Evolutionary conservation across 2,888 invertebrate genomes (phyloP).

Genomic region (Heteromyza rotundicornis): DNA sequence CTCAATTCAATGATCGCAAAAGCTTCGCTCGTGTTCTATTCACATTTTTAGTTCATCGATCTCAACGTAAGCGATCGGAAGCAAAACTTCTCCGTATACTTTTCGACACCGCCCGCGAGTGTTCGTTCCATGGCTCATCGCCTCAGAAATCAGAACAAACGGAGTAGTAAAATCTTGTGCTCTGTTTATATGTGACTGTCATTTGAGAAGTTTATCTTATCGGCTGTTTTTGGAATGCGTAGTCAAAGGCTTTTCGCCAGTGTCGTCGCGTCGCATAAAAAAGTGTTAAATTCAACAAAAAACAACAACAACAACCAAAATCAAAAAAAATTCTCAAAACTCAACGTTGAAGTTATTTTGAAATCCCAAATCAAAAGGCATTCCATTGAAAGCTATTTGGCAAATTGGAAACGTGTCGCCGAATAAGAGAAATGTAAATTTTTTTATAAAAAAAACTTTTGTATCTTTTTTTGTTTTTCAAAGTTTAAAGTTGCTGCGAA

Average conservation of each 20-base stretch:
- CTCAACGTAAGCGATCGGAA: constrained; percentile 57
- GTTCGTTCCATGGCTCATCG: too few species aligned
- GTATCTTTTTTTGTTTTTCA: too few species aligned
- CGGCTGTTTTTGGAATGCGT: constrained; percentile 31
- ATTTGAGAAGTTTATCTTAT: constrained; percentile 37
- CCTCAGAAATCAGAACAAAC: too few species aligned
- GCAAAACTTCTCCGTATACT: constrained; percentile 22
- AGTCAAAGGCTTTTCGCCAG: background rate
- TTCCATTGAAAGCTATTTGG: too few species aligned
- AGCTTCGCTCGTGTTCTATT: background rate
- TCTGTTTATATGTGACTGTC: constrained; percentile 19
- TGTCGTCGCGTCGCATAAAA: constrained; percentile 1
- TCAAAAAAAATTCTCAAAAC: background rate
- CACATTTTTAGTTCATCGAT: constrained; percentile 59
- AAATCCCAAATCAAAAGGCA: background rate
- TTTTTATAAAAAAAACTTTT: too few species aligned
- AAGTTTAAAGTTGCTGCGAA: too few species aligned
- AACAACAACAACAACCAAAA: background rate
- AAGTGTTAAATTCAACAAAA: constrained; percentile 1
- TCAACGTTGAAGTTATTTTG: background rate
- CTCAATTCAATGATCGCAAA: background rate
- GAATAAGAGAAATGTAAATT: too few species aligned
- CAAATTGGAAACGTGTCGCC: too few species aligned
- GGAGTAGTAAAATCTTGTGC: background rate
- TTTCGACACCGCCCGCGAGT: background rate